A percentile compares a stretch with the other conserved stretches of the same genome.
Evolutionary conservation across 2,797 vertebrate species (phyloP).

Genomic region (Neosilurus hyrtlii): DNA sequence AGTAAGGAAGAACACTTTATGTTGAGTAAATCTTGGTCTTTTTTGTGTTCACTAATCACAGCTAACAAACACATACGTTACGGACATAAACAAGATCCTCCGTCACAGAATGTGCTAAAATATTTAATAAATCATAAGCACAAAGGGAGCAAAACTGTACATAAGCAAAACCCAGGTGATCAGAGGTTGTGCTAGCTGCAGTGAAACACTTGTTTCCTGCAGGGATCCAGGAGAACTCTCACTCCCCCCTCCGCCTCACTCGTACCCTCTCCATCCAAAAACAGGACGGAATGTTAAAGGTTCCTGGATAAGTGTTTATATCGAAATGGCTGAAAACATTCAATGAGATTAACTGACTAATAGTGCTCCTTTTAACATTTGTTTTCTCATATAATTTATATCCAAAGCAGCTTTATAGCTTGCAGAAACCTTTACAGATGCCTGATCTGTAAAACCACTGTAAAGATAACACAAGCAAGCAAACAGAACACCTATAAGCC

Average conservation of each 20-base stretch:
- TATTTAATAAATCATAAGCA: conserved; percentile 68
- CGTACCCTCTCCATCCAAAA: conserved; percentile 39
- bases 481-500: conserved; percentile 2
- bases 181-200: conserved; percentile 73
- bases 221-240: conserved; percentile 77
- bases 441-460: background rate
- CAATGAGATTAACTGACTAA: conserved; percentile 16
- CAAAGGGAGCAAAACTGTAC: conserved; percentile 58
- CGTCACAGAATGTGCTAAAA: conserved; percentile 56
- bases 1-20: background rate
- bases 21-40: background rate
- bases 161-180: conserved; percentile 71
- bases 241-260: conserved; percentile 54
- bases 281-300: conserved; percentile 35
- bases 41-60: background rate
- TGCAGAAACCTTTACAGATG: conserved; percentile 8
- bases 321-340: conserved; percentile 26
- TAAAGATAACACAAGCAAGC: background rate
- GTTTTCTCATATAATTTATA: background rate
- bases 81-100: conserved; percentile 22
- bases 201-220: conserved; percentile 74
- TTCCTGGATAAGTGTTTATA: conserved; percentile 24
- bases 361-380: background rate
- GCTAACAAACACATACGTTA: conserved; percentile 12
- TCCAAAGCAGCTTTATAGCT: background rate